Evolutionary conservation across 2,888 invertebrate genomes (phyloP), one percentile per base, ranked within the genome.

Genomic region (Xestia c-nigrum): DNA sequence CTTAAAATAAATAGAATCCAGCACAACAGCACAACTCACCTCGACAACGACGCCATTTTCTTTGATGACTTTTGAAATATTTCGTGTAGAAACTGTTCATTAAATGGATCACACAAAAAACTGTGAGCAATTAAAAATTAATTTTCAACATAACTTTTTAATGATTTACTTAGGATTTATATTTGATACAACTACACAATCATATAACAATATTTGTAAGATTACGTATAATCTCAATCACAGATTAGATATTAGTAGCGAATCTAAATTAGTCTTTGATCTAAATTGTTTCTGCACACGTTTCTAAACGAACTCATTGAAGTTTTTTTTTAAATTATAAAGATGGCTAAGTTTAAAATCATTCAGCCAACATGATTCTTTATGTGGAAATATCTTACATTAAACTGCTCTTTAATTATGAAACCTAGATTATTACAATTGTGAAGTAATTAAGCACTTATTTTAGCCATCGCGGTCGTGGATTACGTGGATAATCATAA

Each of bases 21-120:
- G 63, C 69, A 83, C 75, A 88, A 92, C 47, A 83, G 63, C 69
- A 83, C 75, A 88, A 92, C 94, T 81, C 85, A 96, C 96, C 96
- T 96, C 87, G 96, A 92, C 88, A 96, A 89, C 90, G 96, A 94
- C 95, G 96, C 95, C 96, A 96, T 96, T 93, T 95, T 88, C 59
- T 67, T 67, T 68, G 66, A 70, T 82, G 78, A 85, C 72, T 78
- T 81, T 85, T 72, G 21, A 21, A n/a, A 10, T 6, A 61, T 67
- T 68, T 73, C 72, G 77, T 74, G 79, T 70, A 43, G 76, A 73
- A 84, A 80, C 38, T n/a, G 7, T n/a, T 19, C 1, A 24, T 1
- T 19, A 43, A 0, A 9, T 40, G 43, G n/a, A 46, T 6, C 3
- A 5, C 5, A 24, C 38, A 38, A 50, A 50, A n/a, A 14, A 40